Evolutionary conservation across 2,888 invertebrate species (phyloP).

Genomic region (Pollenia griseotomentosa): DNA sequence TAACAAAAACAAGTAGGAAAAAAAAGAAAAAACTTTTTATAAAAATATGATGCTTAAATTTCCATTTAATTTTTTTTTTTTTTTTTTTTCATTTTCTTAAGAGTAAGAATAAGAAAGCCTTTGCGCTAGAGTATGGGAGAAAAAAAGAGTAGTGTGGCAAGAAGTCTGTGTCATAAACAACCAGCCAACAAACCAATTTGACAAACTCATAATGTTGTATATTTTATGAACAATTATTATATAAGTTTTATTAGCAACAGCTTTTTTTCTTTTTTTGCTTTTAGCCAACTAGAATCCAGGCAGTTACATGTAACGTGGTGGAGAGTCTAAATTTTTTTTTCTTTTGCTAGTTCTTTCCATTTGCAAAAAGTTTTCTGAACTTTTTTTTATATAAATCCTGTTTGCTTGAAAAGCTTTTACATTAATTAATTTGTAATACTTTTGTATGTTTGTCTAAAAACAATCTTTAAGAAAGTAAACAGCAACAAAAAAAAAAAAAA

Average conservation of each 20-base stretch:
- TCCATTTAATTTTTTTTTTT: constrained; percentile 52
- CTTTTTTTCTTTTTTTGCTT: constrained; percentile 8
- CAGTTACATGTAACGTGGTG: constrained; percentile 18
- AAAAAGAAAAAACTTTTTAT: constrained; percentile 18
- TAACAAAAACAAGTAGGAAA: constrained; percentile 1
- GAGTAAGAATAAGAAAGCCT: not conserved
- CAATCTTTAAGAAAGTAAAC: constrained; percentile 26
- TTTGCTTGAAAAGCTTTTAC: constrained; percentile 68
- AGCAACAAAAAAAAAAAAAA: not conserved
- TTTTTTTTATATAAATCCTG: constrained; percentile 61
- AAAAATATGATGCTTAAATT: constrained; percentile 67
- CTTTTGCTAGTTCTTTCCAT: constrained; percentile 4
- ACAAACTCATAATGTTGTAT: constrained; percentile 82
- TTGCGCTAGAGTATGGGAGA: not conserved
- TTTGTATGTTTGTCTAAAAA: constrained; percentile 37
- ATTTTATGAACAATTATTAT: constrained; percentile 84
- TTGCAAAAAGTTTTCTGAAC: constrained; percentile 45
- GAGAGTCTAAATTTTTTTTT: constrained; percentile 31
- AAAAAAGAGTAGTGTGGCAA: constrained; percentile 37
- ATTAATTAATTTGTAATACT: constrained; percentile 71
- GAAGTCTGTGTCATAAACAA: constrained; percentile 66
- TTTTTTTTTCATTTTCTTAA: constrained; percentile 24
- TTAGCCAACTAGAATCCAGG: constrained; percentile 47
- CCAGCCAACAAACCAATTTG: constrained; percentile 80
- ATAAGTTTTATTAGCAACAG: constrained; percentile 81